Base-by-base conservation (phyloP, 37 sponge, comb jelly and placozoan species). In the Amphimedon queenslandica region DNA sequence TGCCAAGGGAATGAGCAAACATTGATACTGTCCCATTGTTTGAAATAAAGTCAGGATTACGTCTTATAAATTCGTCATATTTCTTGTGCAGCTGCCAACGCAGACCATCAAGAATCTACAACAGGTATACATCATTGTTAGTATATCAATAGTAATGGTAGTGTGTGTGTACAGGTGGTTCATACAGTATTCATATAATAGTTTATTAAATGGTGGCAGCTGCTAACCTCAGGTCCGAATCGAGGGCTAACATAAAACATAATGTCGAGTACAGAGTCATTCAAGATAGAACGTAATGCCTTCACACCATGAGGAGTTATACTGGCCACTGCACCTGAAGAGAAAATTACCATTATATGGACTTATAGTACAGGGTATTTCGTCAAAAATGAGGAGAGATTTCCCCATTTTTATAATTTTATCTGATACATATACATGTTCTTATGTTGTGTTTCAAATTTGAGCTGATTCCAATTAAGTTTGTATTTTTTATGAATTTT, bases 1-100 rank as follows among this genome's bases (percentile, higher is more conserved):
- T 90, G 58, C 95, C 95, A 16, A 94, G 88, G 27, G 95, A 94
- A 63, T 94, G 95, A 30, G 79, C 95, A 61, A 90, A 57, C 20
- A 90, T 31, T 36, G 91, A 90, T 61, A 94, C 80, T 13, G 83
- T 83, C 0, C 95, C 95, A 0, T 79, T 78, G 33, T 70, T 65
- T 20, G 55, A 21, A 32, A 73, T 56, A 66, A 87, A 94, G 37
- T 80, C 41, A 10, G 95, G 95, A 56, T 90, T 77, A 24, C 72
- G 73, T 42, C 78, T 67, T 73, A 89, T 80, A 67, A 90, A 81
- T 13, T 77, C 58, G 0, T 39, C 13, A 66, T 87, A 90, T 71
- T 83, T 71, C 42, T 77, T 80, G 74, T 93, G 76, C 47, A 93
- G 67, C 10, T 55, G 13, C 6, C 69, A 56, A 0, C 65, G 65